A percentile compares a stretch with the other conserved stretches of the same genome.
Conservation (phyloP, 2,797 vertebrate genomes). For the Falco cherrug region DNA sequence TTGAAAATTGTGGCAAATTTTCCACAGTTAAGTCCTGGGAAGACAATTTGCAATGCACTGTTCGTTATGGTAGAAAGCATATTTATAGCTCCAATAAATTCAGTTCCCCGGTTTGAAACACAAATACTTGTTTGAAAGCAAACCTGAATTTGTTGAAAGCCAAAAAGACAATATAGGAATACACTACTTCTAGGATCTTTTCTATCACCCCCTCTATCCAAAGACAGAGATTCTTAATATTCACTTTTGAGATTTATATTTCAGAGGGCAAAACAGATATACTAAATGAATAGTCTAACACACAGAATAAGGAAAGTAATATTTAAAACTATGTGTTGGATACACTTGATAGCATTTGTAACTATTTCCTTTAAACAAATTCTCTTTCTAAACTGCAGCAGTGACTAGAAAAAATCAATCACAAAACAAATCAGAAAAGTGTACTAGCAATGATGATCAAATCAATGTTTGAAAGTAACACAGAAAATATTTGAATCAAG, state of each 20-base stretch:
- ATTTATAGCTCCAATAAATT: neutral
- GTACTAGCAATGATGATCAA: neutral
- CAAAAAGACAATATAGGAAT: neutral
- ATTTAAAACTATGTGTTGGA: neutral
- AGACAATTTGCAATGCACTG: neutral
- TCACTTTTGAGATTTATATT: neutral
- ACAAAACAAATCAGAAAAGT: neutral
- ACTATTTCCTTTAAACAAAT: neutral
- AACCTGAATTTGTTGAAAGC: neutral
- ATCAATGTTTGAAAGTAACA: neutral
- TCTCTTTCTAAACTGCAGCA: neutral
- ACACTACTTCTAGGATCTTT: neutral
- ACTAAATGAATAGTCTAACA: neutral
- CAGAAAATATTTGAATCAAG: neutral
- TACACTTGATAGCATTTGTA: neutral
- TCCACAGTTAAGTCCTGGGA: neutral
- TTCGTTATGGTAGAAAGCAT: neutral
- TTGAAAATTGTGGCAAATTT: neutral
- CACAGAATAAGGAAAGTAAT: neutral
- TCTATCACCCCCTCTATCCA: rapidly evolving
- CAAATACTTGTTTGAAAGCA: neutral
- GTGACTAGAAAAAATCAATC: neutral
- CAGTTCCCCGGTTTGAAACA: neutral
- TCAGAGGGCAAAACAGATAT: neutral
- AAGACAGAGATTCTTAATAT: neutral